Percentiles rank a stretch among this genome's conserved stretches.
phyloP scores from a whole-genome alignment of 2,888 invertebrate genomes.

The Napeogenes sylphis region DNA sequence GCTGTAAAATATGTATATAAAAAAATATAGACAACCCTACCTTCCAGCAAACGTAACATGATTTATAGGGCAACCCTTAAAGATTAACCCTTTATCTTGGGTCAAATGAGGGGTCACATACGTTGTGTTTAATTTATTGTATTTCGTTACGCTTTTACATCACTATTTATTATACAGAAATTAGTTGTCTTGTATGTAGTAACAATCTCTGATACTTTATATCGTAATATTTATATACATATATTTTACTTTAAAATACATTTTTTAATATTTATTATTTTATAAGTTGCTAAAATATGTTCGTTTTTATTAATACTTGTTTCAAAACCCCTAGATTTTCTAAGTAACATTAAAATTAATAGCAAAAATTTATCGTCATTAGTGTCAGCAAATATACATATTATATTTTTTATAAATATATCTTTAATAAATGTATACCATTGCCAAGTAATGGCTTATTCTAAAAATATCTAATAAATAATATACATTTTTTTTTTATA shows the following conservation, averaged over 20 bases:
- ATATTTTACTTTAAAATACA: too few relatives aligned
- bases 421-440: too few relatives aligned
- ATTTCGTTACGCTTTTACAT: constrained; percentile 30
- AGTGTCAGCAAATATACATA: too few relatives aligned
- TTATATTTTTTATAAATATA: too few relatives aligned
- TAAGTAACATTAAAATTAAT: too few relatives aligned
- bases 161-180: constrained; percentile 15
- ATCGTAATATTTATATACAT: not conserved
- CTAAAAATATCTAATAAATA: too few relatives aligned
- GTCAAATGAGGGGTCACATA: constrained; percentile 57
- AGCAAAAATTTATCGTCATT: not conserved
- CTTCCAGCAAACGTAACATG: constrained; percentile 54
- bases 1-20: too few relatives aligned
- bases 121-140: constrained; percentile 38
- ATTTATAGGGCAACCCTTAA: constrained; percentile 73
- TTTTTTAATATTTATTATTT: too few relatives aligned
- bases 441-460: too few relatives aligned
- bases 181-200: not conserved
- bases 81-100: constrained; percentile 74
- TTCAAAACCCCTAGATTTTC: not conserved
- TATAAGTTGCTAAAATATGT: too few relatives aligned
- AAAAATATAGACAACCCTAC: constrained; percentile 48
- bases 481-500: too few relatives aligned
- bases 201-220: too few relatives aligned
- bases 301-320: not conserved